These are phyloP conservation scores for Oscheius sp. DNA, from an alignment of 2,888 invertebrate species.

Conservation along the genomic window DNA sequence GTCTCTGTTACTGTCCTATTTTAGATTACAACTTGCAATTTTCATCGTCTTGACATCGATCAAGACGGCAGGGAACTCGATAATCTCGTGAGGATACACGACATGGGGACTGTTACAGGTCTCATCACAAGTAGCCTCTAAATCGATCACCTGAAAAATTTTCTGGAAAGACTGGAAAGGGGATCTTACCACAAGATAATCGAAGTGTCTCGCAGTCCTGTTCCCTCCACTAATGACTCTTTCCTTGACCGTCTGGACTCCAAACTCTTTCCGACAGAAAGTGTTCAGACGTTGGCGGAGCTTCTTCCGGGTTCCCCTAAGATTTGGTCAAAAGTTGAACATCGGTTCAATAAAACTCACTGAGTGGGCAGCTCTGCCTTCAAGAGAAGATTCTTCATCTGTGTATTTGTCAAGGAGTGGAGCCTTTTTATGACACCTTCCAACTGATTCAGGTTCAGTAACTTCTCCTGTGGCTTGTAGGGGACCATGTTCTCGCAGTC, in stretches of 20 bases:
- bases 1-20: not conserved
- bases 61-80: slow-evolving; percentile 79
- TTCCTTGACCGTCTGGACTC: not conserved
- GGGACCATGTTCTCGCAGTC: too few species aligned
- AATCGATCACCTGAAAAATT: slow-evolving; percentile 76
- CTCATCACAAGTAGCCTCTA: slow-evolving; percentile 78
- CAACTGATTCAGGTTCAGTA: too few species aligned
- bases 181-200: slow-evolving; percentile 37
- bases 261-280: not conserved
- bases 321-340: too few species aligned
- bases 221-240: not conserved
- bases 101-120: slow-evolving; percentile 49
- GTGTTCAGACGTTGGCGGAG: too few species aligned
- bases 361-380: too few species aligned
- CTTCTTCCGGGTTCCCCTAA: too few species aligned
- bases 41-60: slow-evolving; percentile 69
- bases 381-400: too few species aligned
- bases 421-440: too few species aligned
- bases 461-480: too few species aligned
- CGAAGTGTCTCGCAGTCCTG: slow-evolving; percentile 31
- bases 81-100: slow-evolving; percentile 78
- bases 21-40: slow-evolving; percentile 52
- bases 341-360: too few species aligned
- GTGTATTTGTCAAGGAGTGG: too few species aligned
- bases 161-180: not conserved